phyloP scores from a whole-genome alignment of 2,888 invertebrate species.

The Sceliomorpha sp. region DNA sequence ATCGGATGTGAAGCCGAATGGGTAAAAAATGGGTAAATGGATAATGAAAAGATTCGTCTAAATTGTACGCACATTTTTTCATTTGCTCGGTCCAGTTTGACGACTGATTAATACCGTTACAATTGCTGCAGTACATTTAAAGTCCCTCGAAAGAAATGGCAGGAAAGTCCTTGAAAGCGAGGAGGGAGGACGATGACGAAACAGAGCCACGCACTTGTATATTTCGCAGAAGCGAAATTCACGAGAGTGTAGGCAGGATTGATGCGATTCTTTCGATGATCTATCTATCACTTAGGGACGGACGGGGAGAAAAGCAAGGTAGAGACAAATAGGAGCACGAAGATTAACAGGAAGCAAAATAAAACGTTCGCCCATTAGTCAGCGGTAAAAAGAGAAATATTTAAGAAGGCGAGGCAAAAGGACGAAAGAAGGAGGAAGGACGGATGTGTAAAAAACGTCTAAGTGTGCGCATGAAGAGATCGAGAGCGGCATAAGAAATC shows the following conservation, averaged over 20 bases:
- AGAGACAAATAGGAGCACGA: constrained; percentile 42
- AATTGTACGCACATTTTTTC: no score
- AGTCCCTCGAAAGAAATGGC: no score
- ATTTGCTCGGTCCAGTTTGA: no score
- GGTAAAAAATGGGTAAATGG: no score
- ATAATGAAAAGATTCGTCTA: no score
- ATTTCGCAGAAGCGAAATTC: no score
- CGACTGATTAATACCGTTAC: no score
- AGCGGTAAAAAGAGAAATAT: constrained; percentile 36
- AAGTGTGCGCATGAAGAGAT: constrained; percentile 35
- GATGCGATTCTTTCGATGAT: constrained; percentile 33
- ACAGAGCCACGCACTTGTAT: no score
- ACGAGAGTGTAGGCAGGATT: constrained; percentile 17
- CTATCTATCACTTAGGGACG: constrained; percentile 22
- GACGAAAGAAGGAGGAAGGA: constrained; percentile 17
- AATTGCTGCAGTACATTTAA: no score
- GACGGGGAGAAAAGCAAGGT: constrained; percentile 22
- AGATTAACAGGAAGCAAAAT: constrained; percentile 41
- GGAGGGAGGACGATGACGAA: no score
- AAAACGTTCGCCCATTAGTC: constrained; percentile 33
- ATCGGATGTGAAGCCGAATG: no score
- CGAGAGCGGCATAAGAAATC: constrained; percentile 55
- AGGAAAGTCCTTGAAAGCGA: no score
- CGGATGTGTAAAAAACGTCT: constrained; percentile 9
- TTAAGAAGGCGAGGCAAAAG: constrained; percentile 19